phyloP scores from a whole-genome alignment of 2,113 vertebrate genomes.

The Ceyx melanurus region DNA sequence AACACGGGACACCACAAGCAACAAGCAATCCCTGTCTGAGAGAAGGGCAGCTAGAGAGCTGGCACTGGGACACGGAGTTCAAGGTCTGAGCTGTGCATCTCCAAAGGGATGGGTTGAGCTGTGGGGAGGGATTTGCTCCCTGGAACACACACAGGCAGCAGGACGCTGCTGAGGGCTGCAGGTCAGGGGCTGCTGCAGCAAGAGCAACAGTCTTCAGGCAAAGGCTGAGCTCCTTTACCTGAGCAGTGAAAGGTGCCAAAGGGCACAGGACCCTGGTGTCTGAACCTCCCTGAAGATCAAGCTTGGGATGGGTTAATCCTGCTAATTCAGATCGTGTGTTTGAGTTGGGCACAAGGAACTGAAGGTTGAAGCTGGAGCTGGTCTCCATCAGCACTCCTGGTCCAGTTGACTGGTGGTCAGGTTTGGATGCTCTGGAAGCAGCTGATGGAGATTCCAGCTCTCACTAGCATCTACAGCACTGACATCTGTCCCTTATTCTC shows the following conservation, averaged over 20 bases:
- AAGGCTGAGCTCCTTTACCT: background rate
- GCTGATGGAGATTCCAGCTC: background rate
- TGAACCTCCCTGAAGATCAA: background rate
- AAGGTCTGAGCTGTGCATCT: background rate
- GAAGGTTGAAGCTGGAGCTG: background rate
- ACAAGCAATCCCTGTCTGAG: background rate
- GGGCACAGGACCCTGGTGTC: accelerated
- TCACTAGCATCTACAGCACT: background rate
- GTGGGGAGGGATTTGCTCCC: background rate
- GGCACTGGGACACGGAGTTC: background rate
- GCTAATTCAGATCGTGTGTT: background rate
- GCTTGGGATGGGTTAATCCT: background rate
- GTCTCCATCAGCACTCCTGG: background rate
- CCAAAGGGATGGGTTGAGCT: background rate
- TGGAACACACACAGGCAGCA: background rate
- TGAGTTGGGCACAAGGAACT: accelerated
- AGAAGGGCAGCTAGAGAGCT: conserved; percentile 3
- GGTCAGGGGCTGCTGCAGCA: background rate
- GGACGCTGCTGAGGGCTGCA: background rate
- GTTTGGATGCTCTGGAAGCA: background rate
- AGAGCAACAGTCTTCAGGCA: background rate
- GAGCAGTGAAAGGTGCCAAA: background rate
- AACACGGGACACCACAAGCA: background rate
- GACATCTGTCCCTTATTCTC: conserved; percentile 4
- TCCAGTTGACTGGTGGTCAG: background rate